These are phyloP conservation scores for Scaptomyza reducta DNA, from an alignment of 2,888 invertebrate species.

Conservation along the genomic window DNA sequence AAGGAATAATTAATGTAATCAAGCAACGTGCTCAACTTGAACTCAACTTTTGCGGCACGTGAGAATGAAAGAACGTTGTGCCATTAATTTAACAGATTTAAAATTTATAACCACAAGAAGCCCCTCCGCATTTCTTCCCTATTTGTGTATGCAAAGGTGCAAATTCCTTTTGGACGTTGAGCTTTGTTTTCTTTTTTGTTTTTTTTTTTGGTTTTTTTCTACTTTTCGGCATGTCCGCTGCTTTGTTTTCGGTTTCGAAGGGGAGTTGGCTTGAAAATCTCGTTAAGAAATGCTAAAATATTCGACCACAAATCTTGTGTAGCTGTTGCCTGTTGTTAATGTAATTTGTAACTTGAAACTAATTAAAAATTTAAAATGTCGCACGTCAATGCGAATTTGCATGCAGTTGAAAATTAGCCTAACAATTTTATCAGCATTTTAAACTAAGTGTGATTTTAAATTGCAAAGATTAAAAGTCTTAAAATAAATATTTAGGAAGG, in stretches of 20 bases:
- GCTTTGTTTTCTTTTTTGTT: slow-evolving; percentile 30
- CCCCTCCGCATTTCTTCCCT: slow-evolving; percentile 26
- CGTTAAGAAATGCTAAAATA: slow-evolving; percentile 76
- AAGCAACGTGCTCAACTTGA: slow-evolving; percentile 65
- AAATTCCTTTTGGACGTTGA: slow-evolving; percentile 59
- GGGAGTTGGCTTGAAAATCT: slow-evolving; percentile 47
- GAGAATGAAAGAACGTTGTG: slow-evolving; percentile 61
- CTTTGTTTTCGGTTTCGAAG: slow-evolving; percentile 17
- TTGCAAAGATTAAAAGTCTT: too few relatives aligned
- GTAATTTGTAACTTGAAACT: slow-evolving; percentile 74
- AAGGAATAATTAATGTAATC: slow-evolving; percentile 83
- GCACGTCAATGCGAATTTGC: slow-evolving; percentile 8
- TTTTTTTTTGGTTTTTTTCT: too few relatives aligned
- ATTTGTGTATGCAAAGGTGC: slow-evolving; percentile 78
- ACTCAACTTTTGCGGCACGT: slow-evolving; percentile 60
- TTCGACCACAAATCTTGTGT: slow-evolving; percentile 77
- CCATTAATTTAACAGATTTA: slow-evolving; percentile 83
- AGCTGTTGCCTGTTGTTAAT: slow-evolving; percentile 59
- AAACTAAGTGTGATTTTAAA: not conserved
- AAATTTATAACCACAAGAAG: slow-evolving; percentile 82
- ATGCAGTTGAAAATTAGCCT: slow-evolving; percentile 13
- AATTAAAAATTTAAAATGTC: slow-evolving; percentile 81
- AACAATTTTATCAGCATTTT: not conserved
- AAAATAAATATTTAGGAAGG: not conserved
- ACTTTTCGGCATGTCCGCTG: slow-evolving; percentile 36